phyloP scores from a whole-genome alignment of 2,797 vertebrate species.

The Chloroceryle inda region DNA sequence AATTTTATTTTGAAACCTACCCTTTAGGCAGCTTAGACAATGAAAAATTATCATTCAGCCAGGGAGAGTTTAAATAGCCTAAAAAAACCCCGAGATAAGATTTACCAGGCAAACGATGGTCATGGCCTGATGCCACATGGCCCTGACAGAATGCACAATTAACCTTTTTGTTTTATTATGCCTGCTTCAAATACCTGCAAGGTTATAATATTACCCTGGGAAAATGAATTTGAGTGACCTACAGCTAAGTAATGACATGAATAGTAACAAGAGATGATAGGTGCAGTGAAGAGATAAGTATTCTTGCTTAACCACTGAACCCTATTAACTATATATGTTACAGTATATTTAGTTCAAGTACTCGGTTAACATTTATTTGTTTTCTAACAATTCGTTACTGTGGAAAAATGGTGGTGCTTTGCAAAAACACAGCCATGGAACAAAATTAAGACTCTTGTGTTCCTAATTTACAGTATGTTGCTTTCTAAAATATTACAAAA shows the following conservation, averaged over 20 bases:
- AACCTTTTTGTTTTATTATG: conserved; percentile 69
- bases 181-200: conserved; percentile 49
- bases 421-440: neutral
- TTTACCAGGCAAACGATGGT: conserved; percentile 55
- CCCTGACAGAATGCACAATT: conserved; percentile 68
- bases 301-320: conserved; percentile 34
- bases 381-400: neutral
- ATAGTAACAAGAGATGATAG: conserved; percentile 55
- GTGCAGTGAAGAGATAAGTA: neutral
- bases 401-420: neutral
- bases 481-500: neutral
- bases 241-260: conserved; percentile 33
- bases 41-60: conserved; percentile 46
- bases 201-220: conserved; percentile 57
- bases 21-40: conserved; percentile 36
- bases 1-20: conserved; percentile 66
- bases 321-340: neutral
- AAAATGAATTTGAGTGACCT: conserved; percentile 65
- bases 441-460: neutral
- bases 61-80: conserved; percentile 23
- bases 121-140: conserved; percentile 33
- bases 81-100: conserved; percentile 48
- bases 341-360: neutral
- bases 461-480: neutral
- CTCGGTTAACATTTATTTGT: neutral